These are phyloP conservation scores for Agrochola circellaris DNA, from an alignment of 2,888 invertebrate genomes.

Conservation along the genomic window DNA sequence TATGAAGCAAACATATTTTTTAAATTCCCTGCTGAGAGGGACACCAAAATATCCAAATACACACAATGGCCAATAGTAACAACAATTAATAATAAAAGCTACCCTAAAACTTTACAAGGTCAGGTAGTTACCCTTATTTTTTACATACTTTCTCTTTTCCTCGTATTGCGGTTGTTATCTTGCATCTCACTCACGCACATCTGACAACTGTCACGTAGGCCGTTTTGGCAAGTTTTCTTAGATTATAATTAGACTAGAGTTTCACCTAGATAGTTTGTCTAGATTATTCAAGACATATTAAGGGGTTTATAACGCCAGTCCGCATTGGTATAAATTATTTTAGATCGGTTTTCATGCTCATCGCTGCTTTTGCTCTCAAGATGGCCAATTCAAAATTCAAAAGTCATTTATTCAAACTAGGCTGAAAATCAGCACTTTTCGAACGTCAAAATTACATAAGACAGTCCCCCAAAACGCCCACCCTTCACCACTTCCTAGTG, in stretches of 20 bases:
- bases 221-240: constrained; percentile 53
- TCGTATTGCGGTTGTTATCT: neutral
- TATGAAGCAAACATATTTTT: neutral
- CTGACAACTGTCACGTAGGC: constrained; percentile 59
- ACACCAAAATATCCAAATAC: constrained; percentile 9
- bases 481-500: no score
- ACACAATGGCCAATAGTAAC: constrained; percentile 31
- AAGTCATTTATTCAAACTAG: no score
- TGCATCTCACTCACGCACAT: constrained; percentile 10
- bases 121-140: constrained; percentile 42
- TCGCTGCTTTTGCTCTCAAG: neutral
- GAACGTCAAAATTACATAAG: no score
- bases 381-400: no score
- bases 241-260: constrained; percentile 47
- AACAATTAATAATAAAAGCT: constrained; percentile 31
- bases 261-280: constrained; percentile 42
- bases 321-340: constrained; percentile 12
- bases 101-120: constrained; percentile 21
- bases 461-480: no score
- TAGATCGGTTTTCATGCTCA: neutral
- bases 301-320: neutral
- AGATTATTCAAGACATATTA: constrained; percentile 12
- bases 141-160: constrained; percentile 12
- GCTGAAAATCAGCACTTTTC: no score
- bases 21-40: constrained; percentile 25